phyloP scores from a whole-genome alignment of 2,888 invertebrate genomes.

The Cabera pusaria region DNA sequence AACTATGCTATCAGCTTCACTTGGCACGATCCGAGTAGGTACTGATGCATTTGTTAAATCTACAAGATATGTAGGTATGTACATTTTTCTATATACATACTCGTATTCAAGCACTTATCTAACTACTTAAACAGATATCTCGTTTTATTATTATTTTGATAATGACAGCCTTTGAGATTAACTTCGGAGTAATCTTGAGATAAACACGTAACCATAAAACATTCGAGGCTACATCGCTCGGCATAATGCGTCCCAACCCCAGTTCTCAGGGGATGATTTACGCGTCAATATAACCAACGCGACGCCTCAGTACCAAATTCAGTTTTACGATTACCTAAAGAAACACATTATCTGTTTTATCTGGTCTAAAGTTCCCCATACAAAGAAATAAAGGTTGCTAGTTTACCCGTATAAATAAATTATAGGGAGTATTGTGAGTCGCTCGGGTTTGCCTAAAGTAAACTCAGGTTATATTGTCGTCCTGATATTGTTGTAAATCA shows the following conservation, averaged over 20 bases:
- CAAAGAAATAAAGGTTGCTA: conserved; percentile 75
- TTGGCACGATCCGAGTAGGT: too few species aligned
- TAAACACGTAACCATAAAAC: conserved; percentile 32
- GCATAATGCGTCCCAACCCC: conserved; percentile 33
- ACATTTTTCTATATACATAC: too few species aligned
- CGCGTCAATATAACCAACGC: conserved; percentile 55
- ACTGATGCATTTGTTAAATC: too few species aligned
- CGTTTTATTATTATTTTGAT: conserved; percentile 49
- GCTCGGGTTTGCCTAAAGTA: conserved; percentile 67
- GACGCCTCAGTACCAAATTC: conserved; percentile 49
- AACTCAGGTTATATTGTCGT: conserved; percentile 66
- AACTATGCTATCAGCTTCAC: too few species aligned
- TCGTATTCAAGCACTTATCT: too few species aligned
- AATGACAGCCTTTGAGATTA: conserved; percentile 46
- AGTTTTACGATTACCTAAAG: conserved; percentile 74
- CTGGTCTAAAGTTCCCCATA: conserved; percentile 66
- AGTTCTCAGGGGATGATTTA: conserved; percentile 41
- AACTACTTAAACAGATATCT: conserved; percentile 42
- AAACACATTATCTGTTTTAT: conserved; percentile 76
- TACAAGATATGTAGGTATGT: too few species aligned
- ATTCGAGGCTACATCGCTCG: conserved; percentile 29
- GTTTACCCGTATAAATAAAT: conserved; percentile 77
- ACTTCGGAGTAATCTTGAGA: conserved; percentile 35
- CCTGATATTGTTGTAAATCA: conserved; percentile 67
- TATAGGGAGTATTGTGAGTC: conserved; percentile 64